These are phyloP conservation scores for Leucophenga varia DNA, from an alignment of 1,140 invertebrate species.

Conservation along the genomic window DNA sequence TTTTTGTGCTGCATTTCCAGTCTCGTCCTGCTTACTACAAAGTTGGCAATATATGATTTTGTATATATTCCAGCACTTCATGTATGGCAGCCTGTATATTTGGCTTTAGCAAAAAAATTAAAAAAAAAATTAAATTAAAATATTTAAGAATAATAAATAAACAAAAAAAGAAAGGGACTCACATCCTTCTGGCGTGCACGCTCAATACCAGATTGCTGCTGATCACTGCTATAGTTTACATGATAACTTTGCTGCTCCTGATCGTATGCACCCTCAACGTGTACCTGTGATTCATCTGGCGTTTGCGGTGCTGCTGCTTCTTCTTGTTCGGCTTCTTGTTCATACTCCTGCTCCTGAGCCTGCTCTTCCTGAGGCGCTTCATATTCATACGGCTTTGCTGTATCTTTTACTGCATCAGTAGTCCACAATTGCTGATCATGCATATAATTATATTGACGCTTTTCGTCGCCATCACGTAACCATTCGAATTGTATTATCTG, in stretches of 20 bases:
- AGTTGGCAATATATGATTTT: conserved; percentile 33
- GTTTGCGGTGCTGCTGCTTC: no score
- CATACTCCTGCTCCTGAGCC: conserved; percentile 2
- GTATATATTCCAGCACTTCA: conserved; percentile 47
- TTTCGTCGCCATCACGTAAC: conserved; percentile 39
- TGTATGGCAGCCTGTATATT: conserved; percentile 29
- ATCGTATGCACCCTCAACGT: neutral
- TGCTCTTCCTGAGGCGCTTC: no score
- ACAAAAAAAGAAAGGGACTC: no score
- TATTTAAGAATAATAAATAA: neutral
- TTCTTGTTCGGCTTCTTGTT: no score
- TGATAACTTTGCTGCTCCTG: neutral
- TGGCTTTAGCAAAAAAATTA: neutral
- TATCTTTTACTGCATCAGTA: neutral
- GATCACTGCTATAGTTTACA: neutral
- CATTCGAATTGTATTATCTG: conserved; percentile 47
- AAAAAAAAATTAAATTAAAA: neutral
- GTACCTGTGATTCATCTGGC: neutral
- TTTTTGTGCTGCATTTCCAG: no score
- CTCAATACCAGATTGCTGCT: conserved; percentile 2
- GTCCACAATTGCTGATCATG: conserved; percentile 45
- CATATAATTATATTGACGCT: conserved; percentile 31
- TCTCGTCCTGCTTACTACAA: no score
- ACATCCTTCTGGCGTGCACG: conserved; percentile 26
- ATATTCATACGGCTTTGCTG: conserved; percentile 23